A percentile compares a stretch with the other conserved stretches of the same genome.
Evolutionary conservation across 2,797 vertebrate genomes (phyloP).

Genomic region (Notolepis coatsorum): DNA sequence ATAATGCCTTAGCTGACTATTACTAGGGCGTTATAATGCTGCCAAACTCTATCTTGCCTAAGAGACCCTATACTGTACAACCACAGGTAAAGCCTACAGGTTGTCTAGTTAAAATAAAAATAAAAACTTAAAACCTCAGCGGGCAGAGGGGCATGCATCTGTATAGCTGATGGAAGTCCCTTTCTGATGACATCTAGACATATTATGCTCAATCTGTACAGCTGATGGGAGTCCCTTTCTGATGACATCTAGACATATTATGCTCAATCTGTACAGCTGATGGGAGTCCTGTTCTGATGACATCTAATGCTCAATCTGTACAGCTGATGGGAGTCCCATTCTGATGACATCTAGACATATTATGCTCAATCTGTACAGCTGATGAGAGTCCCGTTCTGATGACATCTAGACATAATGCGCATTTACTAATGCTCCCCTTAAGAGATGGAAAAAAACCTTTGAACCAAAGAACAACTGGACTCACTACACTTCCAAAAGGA

Average conservation of each 20-base stretch:
- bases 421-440: constrained; percentile 5
- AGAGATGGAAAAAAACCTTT: constrained; percentile 12
- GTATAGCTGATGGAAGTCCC: constrained; percentile 35
- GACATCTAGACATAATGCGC: constrained; percentile 9
- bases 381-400: constrained; percentile 14
- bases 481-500: constrained; percentile 16
- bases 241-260: constrained; percentile 11
- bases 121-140: no score
- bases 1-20: constrained; percentile 38
- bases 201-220: constrained; percentile 1
- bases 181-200: no score
- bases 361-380: constrained; percentile 2
- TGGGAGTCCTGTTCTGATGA: constrained; percentile 19
- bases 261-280: not conserved
- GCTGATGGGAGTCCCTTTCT: constrained; percentile 12
- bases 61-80: constrained; percentile 31
- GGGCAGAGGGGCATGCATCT: constrained; percentile 41
- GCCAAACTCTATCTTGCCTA: constrained; percentile 29
- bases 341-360: no score
- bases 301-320: constrained; percentile 27
- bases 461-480: constrained; percentile 5
- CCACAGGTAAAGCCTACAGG: constrained; percentile 19
- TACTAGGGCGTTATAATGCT: constrained; percentile 31
- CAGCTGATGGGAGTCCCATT: constrained; percentile 24
- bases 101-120: constrained; percentile 30